Base-by-base conservation (phyloP, 2,797 vertebrate genomes). In the Eulemur mongoz region DNA sequence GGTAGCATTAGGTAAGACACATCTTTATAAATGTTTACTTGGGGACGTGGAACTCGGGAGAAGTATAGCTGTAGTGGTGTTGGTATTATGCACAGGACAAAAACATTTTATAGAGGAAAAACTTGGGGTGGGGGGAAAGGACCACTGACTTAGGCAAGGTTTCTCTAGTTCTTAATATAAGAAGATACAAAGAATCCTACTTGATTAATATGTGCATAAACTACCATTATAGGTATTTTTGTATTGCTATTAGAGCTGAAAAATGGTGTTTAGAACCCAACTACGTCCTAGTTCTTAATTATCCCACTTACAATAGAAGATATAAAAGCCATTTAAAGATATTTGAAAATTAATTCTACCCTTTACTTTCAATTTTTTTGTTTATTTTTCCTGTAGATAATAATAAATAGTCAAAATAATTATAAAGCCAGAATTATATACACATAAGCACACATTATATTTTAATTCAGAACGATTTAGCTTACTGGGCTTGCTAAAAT, bases 381-480 rank as follows among this genome's bases (percentile, higher is more conserved):
- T 57, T 23, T 57, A 23, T 83, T 69, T 86, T 7, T 4, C 0
- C 7, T 45, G 15, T 61, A 79, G 20, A 40, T 65, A 69, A 59
- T 35, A 38, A 61, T 63, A 30, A 80, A 79, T 57, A 88, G 87
- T 40, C 5, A 81, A 88, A 86, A 48, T 18, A 52, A 48, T 45
- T 84, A 54, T 11, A 76, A 72, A 75, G 25, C 17, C n/a, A 90
- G 27, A 75, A 25, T 5, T 50, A 88, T 78, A 40, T 35, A 79
- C 32, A 81, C 15, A 35, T 76, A 70, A 1, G n/a, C 13, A 52
- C 12, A 70, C 27, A 63, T 38, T 75, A 4, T 63, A 35, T 83
- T 83, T 93, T 87, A 79, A 78, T 87, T 65, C 57, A 59, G n/a
- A 96, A 50, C 79, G 15, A 85, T 86, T 94, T 90, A 63, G 7